Evolutionary conservation across 2,797 vertebrate genomes (phyloP), one percentile per base, ranked within the genome.

Genomic region (Brachymystax lenok): DNA sequence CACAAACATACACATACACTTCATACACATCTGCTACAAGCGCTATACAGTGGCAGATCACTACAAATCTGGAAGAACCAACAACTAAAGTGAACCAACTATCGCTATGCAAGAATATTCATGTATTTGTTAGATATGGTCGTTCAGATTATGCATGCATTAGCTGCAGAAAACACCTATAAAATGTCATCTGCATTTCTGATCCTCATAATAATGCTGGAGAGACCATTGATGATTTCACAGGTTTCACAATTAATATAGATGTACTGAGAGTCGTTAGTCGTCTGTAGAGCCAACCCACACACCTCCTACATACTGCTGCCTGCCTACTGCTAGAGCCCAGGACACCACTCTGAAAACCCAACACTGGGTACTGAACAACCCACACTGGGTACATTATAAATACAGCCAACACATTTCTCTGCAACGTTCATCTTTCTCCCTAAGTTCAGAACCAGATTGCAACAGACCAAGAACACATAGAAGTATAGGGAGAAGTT

Each of bases 281-380:
- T 92, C 88, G 91, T 84, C 87, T 35, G 87, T 84, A 2, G 40
- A 73, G 84, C 28, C 21, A 83, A 86, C 91, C 91, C 90, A 92
- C 92, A 71, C 84, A 84, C 90, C 90, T 89, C 92, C 92, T 81
- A 93, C 92, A 88, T 89, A 80, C 84, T 80, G 87, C 86, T 83
- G 90, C 85, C 85, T 59, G 74, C 70, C 81, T 83, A 86, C 83
- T 74, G 52, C 74, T 84, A 2, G 30, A 40, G 16, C 19, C 7
- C 82, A 85, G 82, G 76, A 84, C 79, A 12, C 1, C 74, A 74
- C 80, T 80, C 79, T 27, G 17, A 76, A 81, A 85, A 77, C 76
- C 56, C 69, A 64, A 33, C 46, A 71, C 10, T 46, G 40, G 40
- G 10, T 2, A 40, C 40, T 40, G 8, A 40, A 40, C 8, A 40